phyloP scores from a whole-genome alignment of 2,113 vertebrate species.

The Pelvicachromis taeniatus region DNA sequence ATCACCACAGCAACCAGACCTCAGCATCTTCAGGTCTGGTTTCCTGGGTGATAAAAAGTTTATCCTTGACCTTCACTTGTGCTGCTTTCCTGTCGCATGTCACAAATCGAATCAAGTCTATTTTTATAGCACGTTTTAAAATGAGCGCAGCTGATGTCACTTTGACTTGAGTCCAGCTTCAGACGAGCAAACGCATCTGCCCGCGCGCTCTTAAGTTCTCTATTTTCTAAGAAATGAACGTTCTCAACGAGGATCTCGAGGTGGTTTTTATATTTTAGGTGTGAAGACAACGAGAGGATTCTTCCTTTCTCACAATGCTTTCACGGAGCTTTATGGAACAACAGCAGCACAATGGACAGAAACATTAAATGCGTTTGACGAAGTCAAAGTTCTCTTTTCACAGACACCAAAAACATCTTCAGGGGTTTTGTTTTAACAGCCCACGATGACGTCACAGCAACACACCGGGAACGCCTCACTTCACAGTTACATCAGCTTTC shows the following conservation, averaged over 20 bases:
- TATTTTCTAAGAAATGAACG: not conserved
- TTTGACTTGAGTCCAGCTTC: not conserved
- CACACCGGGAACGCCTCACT: not conserved
- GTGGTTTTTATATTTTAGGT: not conserved
- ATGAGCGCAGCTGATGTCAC: not conserved
- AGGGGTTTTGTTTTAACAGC: not conserved
- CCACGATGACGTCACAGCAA: not conserved
- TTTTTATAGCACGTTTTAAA: not conserved
- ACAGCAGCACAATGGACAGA: not conserved
- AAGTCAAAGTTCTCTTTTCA: not conserved
- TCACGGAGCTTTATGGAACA: not conserved
- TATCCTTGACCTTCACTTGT: not conserved
- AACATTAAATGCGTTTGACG: too few species aligned
- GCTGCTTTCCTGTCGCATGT: not conserved
- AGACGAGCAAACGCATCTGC: not conserved
- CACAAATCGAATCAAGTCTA: not conserved
- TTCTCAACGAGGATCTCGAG: not conserved
- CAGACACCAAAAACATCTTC: accelerated
- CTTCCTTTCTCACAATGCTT: accelerated
- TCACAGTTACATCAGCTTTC: not conserved
- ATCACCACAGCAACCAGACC: not conserved
- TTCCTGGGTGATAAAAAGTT: not conserved
- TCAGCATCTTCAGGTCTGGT: not conserved
- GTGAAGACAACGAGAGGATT: not conserved
- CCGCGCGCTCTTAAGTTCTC: not conserved